A percentile compares a stretch with the other conserved stretches of the same genome.
Conservation (phyloP, 2,888 invertebrate genomes). For the Hybos culiciformis region DNA sequence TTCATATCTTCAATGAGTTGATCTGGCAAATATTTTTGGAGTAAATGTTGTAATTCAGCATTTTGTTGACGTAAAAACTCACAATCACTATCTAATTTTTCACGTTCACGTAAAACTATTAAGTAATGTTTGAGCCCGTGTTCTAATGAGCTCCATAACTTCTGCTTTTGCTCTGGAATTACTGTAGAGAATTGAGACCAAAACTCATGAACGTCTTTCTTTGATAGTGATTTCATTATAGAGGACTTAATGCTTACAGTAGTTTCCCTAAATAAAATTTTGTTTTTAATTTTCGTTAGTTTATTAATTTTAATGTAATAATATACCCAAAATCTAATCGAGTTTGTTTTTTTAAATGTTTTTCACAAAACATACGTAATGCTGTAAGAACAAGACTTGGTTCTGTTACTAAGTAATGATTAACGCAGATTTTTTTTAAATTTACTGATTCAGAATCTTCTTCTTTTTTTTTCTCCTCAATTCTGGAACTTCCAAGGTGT, state of each 20-base stretch:
- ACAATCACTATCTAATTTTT: constrained; percentile 51
- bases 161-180: constrained; percentile 47
- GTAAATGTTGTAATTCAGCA: constrained; percentile 49
- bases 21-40: constrained; percentile 44
- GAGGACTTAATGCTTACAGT: no score
- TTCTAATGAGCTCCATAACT: constrained; percentile 46
- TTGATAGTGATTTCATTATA: constrained; percentile 11
- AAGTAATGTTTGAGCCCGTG: constrained; percentile 33
- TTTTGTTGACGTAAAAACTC: constrained; percentile 51
- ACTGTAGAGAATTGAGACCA: constrained; percentile 52
- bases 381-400: constrained; percentile 51
- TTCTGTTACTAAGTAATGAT: constrained; percentile 53
- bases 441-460: not conserved
- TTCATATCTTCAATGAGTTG: no score
- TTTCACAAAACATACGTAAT: constrained; percentile 46
- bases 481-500: not conserved
- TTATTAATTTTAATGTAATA: constrained; percentile 17
- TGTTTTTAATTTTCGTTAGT: not conserved
- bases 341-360: constrained; percentile 22
- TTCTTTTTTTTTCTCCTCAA: not conserved
- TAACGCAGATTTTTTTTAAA: constrained; percentile 22
- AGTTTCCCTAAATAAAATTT: not conserved
- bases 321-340: constrained; percentile 7
- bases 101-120: constrained; percentile 42
- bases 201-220: constrained; percentile 46